Percentiles rank a stretch among this genome's conserved stretches.
These are phyloP conservation scores for Hippopotamus amphibius DNA, from an alignment of 2,113 vertebrate genomes.

Conservation along the genomic window DNA sequence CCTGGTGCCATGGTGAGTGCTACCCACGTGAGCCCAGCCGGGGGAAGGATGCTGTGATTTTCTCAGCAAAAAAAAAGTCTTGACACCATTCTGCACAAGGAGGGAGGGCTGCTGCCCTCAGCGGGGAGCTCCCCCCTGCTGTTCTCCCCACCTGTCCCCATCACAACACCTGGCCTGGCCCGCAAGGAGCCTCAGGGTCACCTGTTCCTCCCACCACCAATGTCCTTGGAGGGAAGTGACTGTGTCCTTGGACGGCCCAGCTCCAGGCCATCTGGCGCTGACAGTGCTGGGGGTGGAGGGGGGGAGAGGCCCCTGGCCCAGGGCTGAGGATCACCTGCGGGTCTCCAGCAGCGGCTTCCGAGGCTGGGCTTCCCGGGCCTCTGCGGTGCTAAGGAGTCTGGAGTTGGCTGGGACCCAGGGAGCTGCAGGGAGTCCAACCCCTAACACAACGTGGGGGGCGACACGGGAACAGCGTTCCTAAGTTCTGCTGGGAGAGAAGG, in stretches of 20 bases:
- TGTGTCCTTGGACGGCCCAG: background rate
- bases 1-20: too few species aligned
- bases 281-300: accelerated
- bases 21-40: accelerated
- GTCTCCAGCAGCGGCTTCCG: accelerated
- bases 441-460: accelerated
- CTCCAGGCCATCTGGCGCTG: background rate
- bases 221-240: accelerated
- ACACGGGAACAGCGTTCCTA: accelerated
- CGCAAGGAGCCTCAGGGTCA: background rate
- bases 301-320: background rate
- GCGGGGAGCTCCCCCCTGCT: accelerated
- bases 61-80: background rate
- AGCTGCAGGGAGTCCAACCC: background rate
- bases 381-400: accelerated
- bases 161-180: background rate
- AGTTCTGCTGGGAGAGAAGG: background rate
- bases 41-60: background rate
- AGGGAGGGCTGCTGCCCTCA: background rate
- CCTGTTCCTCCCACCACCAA: accelerated
- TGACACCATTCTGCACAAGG: accelerated
- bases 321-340: accelerated
- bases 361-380: background rate
- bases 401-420: background rate
- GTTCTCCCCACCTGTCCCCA: accelerated